phyloP scores from a whole-genome alignment of 2,888 invertebrate species.

The Fragum sueziense region DNA sequence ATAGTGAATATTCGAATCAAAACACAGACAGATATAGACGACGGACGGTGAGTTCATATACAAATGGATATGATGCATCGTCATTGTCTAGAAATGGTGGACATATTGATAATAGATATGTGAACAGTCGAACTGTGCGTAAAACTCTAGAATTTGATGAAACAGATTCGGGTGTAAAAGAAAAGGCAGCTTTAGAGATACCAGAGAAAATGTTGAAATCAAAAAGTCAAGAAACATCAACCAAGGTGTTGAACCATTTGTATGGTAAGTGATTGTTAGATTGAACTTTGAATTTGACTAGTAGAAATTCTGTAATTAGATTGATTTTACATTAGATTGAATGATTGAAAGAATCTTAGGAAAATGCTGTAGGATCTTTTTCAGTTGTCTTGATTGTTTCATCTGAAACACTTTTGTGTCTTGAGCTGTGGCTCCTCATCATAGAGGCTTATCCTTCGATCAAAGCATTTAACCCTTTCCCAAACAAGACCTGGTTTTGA shows the following conservation, averaged over 20 bases:
- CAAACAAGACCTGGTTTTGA: too few relatives aligned
- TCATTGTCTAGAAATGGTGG: neutral
- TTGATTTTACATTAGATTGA: too few relatives aligned
- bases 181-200: conserved; percentile 62
- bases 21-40: neutral
- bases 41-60: conserved; percentile 5
- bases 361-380: too few relatives aligned
- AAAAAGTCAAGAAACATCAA: neutral
- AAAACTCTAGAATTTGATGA: conserved; percentile 13
- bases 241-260: conserved; percentile 52
- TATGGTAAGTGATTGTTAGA: conserved; percentile 57
- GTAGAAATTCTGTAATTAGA: too few relatives aligned
- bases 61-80: conserved; percentile 9
- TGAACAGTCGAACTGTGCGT: neutral
- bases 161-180: conserved; percentile 34
- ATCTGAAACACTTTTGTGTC: too few relatives aligned
- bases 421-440: too few relatives aligned
- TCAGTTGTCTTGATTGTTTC: too few relatives aligned
- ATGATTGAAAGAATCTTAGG: too few relatives aligned
- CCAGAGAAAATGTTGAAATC: conserved; percentile 42
- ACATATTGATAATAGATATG: conserved; percentile 8
- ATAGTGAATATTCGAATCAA: conserved; percentile 4
- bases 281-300: too few relatives aligned
- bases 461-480: too few relatives aligned
- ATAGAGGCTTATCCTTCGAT: too few relatives aligned